Conservation (phyloP, 2,113 vertebrate species). For the Halcyon senegalensis region DNA sequence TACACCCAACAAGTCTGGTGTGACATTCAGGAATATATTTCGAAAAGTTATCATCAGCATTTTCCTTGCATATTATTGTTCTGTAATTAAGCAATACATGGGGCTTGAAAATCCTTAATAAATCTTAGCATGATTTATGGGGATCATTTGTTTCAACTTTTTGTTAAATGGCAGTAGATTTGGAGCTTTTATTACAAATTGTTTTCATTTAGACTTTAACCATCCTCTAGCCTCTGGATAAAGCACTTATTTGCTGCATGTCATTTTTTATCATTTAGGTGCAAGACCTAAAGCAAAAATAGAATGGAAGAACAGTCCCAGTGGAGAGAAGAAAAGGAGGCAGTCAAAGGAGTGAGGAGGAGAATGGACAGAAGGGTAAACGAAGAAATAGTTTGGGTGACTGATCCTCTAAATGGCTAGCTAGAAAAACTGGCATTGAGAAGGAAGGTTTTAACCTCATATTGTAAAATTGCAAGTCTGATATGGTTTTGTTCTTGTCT, state of each 20-base stretch:
- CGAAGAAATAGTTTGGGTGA: background rate
- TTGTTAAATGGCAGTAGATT: slow-evolving; percentile 65
- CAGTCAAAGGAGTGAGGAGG: background rate
- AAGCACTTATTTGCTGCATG: slow-evolving; percentile 53
- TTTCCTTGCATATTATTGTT: slow-evolving; percentile 7
- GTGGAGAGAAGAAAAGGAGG: background rate
- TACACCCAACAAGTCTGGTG: background rate
- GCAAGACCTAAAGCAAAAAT: slow-evolving; percentile 46
- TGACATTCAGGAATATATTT: background rate
- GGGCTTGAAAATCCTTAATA: slow-evolving; percentile 13
- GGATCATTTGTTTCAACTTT: slow-evolving; percentile 63
- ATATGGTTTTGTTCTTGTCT: background rate
- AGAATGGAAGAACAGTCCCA: background rate
- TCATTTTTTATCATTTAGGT: slow-evolving; percentile 61
- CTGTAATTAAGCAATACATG: slow-evolving; percentile 9
- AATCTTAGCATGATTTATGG: slow-evolving; percentile 62
- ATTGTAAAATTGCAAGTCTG: background rate
- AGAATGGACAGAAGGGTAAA: background rate
- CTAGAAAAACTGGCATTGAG: background rate
- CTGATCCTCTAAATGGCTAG: background rate
- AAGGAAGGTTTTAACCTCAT: background rate
- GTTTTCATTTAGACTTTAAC: slow-evolving; percentile 70
- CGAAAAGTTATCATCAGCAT: background rate
- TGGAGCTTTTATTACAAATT: slow-evolving; percentile 68
- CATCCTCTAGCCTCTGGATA: slow-evolving; percentile 50